Percentiles rank a stretch among this genome's conserved stretches.
Evolutionary conservation across 2,113 vertebrate species (phyloP).

Genomic region (Petroica traversi): DNA sequence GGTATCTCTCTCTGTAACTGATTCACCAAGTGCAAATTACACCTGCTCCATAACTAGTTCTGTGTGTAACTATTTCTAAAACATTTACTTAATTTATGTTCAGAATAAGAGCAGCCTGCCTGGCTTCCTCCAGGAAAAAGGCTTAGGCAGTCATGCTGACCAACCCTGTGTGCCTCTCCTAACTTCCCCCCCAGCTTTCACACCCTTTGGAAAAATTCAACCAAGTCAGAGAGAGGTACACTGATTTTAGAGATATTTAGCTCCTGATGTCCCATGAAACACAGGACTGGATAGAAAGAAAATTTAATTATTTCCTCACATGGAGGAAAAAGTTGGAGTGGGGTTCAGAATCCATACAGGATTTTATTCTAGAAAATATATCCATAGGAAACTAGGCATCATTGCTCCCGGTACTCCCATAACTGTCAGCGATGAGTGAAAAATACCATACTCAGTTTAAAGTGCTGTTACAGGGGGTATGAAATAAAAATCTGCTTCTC

Average conservation of each 20-base stretch:
- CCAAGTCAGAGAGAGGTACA: background rate
- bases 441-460: slow-evolving; percentile 5
- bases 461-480: slow-evolving; percentile 38
- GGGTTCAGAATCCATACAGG: background rate
- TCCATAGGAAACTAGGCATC: slow-evolving; percentile 7
- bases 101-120: background rate
- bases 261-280: background rate
- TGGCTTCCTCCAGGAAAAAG: background rate
- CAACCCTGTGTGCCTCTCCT: accelerated
- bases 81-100: background rate
- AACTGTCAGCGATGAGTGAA: slow-evolving; percentile 27
- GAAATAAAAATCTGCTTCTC: slow-evolving; percentile 58
- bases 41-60: background rate
- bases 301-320: background rate
- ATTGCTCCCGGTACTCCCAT: slow-evolving; percentile 13
- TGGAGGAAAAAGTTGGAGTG: background rate
- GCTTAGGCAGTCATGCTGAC: accelerated
- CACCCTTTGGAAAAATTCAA: background rate
- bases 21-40: background rate
- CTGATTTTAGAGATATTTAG: background rate
- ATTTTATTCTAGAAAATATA: slow-evolving; percentile 45
- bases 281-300: background rate
- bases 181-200: background rate
- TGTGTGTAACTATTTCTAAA: background rate
- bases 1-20: background rate